Evolutionary conservation across 2,797 vertebrate species (phyloP).

Genomic region (Pterois miles): DNA sequence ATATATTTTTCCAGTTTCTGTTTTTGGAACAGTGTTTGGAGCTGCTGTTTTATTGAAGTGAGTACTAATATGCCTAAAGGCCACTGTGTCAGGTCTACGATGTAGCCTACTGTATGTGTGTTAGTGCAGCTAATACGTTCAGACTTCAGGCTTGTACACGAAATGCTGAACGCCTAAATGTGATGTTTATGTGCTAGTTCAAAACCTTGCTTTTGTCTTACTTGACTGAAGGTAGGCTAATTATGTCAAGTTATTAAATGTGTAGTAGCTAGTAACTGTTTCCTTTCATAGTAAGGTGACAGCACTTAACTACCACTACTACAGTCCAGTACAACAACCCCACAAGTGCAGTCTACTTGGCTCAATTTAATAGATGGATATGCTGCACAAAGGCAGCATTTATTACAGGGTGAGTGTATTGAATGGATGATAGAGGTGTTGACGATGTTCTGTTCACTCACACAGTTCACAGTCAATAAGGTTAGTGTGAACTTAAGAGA

Average conservation of each 20-base stretch:
- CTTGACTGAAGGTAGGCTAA: background rate
- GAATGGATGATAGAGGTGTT: background rate
- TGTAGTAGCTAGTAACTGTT: background rate
- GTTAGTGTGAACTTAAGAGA: background rate
- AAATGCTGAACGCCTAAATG: background rate
- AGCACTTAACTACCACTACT: background rate
- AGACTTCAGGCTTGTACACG: background rate
- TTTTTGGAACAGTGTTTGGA: slow-evolving; percentile 79
- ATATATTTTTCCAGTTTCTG: slow-evolving; percentile 80
- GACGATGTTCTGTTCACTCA: background rate
- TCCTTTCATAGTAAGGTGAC: background rate
- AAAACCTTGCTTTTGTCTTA: background rate
- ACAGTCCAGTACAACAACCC: background rate
- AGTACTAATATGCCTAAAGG: slow-evolving; percentile 53
- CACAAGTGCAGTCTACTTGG: background rate
- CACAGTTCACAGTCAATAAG: background rate
- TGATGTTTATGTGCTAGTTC: background rate
- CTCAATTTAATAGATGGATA: background rate
- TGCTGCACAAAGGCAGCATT: background rate
- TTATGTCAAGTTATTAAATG: background rate
- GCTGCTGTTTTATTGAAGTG: slow-evolving; percentile 81
- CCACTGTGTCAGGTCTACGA: background rate
- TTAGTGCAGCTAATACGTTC: background rate
- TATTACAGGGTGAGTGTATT: background rate
- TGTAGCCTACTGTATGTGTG: too few relatives aligned